Evolutionary conservation across 2,113 vertebrate species (phyloP).

Genomic region (Aegypius monachus): DNA sequence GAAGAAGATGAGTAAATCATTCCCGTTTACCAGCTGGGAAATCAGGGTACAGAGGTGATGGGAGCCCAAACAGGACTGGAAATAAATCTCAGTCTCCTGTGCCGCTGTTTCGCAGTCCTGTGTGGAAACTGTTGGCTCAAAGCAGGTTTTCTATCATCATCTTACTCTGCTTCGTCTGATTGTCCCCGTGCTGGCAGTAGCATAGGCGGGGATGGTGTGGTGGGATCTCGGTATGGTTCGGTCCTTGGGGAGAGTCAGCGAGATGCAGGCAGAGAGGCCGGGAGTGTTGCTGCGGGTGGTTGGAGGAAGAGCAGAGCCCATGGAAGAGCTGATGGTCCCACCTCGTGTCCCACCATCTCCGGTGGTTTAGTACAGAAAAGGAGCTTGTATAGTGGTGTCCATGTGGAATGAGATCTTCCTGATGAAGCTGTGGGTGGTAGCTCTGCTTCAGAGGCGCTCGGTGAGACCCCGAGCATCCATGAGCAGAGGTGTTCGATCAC

Average conservation of each 20-base stretch:
- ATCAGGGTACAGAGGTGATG: background rate
- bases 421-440: background rate
- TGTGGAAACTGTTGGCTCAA: background rate
- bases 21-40: background rate
- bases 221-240: background rate
- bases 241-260: rapidly evolving
- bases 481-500: background rate
- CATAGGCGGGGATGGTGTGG: background rate
- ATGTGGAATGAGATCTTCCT: background rate
- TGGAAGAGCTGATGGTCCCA: background rate
- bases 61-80: background rate
- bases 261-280: background rate
- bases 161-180: background rate
- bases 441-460: background rate
- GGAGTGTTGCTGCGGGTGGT: background rate
- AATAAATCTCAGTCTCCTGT: background rate
- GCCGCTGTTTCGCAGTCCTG: background rate
- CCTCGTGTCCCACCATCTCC: background rate
- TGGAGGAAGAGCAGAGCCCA: background rate
- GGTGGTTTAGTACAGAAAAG: background rate
- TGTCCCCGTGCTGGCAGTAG: background rate
- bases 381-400: background rate
- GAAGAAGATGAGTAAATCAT: background rate
- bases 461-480: background rate
- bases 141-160: rapidly evolving